Evolutionary conservation across 1,140 invertebrate species (phyloP).

Genomic region (Schlechtendalia chinensis): DNA sequence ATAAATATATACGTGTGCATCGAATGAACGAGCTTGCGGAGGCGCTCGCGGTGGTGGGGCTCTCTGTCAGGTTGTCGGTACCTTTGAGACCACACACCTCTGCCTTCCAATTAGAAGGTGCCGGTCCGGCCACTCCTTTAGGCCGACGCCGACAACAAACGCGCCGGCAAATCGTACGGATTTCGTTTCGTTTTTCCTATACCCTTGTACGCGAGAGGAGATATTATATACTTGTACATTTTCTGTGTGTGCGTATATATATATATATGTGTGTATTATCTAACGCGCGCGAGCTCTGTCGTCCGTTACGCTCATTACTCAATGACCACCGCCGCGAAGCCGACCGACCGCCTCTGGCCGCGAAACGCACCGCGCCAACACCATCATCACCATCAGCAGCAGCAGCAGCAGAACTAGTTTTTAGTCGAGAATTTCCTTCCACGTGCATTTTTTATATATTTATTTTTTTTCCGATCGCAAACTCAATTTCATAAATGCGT

Average conservation of each 20-base stretch:
- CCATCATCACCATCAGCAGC: no score
- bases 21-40: neutral
- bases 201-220: neutral
- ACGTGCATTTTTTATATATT: no score
- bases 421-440: no score
- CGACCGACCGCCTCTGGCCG: neutral
- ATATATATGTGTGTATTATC: neutral
- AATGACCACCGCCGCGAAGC: constrained; percentile 7
- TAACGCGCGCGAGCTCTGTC: neutral
- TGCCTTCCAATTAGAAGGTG: constrained; percentile 50
- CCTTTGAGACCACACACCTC: constrained; percentile 50
- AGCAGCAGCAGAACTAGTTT: neutral
- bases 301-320: constrained; percentile 18
- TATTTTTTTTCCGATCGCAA: no score
- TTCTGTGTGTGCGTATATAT: neutral
- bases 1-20: neutral
- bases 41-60: constrained; percentile 22
- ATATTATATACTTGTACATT: neutral
- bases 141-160: constrained; percentile 45
- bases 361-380: neutral
- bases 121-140: constrained; percentile 46
- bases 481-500: no score
- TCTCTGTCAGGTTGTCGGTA: constrained; percentile 42
- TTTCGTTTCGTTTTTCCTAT: constrained; percentile 39
- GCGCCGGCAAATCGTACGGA: constrained; percentile 47